Percentiles rank a stretch among this genome's conserved stretches.
phyloP scores from a whole-genome alignment of 1,140 invertebrate species.

The Teleogryllus occipitalis region DNA sequence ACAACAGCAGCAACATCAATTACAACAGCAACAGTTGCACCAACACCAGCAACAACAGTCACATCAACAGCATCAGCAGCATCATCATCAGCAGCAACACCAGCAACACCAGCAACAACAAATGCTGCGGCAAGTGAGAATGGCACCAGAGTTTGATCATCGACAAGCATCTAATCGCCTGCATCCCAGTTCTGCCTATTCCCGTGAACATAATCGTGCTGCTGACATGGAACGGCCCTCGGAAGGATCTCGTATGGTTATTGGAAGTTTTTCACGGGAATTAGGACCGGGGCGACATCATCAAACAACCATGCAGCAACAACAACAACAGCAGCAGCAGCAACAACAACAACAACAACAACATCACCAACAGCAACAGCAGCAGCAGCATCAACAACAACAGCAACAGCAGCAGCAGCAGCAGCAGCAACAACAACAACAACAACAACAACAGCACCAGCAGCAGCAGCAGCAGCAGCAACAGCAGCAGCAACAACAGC shows the following conservation, averaged over 20 bases:
- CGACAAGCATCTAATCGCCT: conserved; percentile 8
- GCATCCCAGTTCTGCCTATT: not conserved
- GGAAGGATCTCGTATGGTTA: conserved; percentile 6
- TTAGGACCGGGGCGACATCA: conserved; percentile 13
- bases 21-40: conserved; percentile 16
- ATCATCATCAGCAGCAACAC: conserved; percentile 27
- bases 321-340: conserved; percentile 34
- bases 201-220: conserved; percentile 34
- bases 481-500: conserved; percentile 37
- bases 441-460: conserved; percentile 49
- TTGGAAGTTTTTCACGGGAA: not conserved
- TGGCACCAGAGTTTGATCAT: conserved; percentile 29
- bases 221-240: conserved; percentile 31
- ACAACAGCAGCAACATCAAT: conserved; percentile 20
- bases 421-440: conserved; percentile 32
- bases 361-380: conserved; percentile 25
- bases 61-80: conserved; percentile 26
- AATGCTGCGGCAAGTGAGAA: conserved; percentile 29
- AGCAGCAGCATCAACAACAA: conserved; percentile 19
- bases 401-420: conserved; percentile 30
- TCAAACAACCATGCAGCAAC: conserved; percentile 28
- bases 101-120: conserved; percentile 27
- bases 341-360: conserved; percentile 34
- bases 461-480: conserved; percentile 15
- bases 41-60: conserved; percentile 25